phyloP scores from a whole-genome alignment of 2,113 vertebrate genomes.

The Hiodon tergisus region DNA sequence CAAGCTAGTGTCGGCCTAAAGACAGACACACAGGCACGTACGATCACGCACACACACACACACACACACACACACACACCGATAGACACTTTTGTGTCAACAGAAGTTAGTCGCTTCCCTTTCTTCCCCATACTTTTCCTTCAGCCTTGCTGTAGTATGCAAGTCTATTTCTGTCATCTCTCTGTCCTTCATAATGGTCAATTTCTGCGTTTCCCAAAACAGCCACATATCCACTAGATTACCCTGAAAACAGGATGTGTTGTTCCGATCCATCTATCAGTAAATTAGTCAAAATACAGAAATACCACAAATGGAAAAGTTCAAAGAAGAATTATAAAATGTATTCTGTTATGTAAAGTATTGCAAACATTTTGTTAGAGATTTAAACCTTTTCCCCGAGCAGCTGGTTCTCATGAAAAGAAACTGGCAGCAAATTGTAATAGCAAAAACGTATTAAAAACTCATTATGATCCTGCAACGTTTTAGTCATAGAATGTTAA shows the following conservation, averaged over 20 bases:
- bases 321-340: too few species aligned
- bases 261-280: background rate
- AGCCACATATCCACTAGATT: background rate
- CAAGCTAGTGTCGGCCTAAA: constrained; percentile 48
- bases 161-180: constrained; percentile 26
- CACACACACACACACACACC: constrained; percentile 28
- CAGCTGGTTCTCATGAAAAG: background rate
- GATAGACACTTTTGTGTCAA: background rate
- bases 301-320: too few species aligned
- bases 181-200: background rate
- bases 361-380: too few species aligned
- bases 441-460: background rate
- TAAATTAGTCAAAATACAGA: background rate
- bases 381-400: background rate
- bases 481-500: background rate
- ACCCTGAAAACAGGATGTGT: background rate
- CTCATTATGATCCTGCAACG: background rate
- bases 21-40: background rate
- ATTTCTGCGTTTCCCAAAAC: background rate
- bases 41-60: constrained; percentile 25
- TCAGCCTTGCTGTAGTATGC: background rate
- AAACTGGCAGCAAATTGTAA: background rate
- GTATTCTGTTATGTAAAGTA: too few species aligned
- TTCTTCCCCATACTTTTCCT: background rate
- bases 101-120: too few species aligned